A percentile compares a stretch with the other conserved stretches of the same genome.
These are phyloP conservation scores for Aphelinus atriplicis DNA, from an alignment of 1,140 invertebrate species.

Conservation along the genomic window DNA sequence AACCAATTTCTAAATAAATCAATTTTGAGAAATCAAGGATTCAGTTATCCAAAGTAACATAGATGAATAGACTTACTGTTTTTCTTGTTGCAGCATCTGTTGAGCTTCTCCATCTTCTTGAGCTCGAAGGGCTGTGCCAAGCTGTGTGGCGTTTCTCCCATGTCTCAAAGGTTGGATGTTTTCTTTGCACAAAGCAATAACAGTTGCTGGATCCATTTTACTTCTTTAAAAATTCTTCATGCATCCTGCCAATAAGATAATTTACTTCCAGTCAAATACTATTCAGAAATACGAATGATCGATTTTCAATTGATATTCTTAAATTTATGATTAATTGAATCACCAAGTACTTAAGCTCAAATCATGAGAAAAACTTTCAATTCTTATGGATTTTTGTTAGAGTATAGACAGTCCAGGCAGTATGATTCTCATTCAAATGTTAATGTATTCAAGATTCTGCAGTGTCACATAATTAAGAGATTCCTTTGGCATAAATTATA, in stretches of 20 bases:
- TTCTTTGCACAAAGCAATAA: slow-evolving; percentile 80
- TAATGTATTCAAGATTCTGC: too few relatives aligned
- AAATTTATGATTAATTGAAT: not conserved
- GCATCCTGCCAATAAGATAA: slow-evolving; percentile 37
- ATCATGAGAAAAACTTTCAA: too few relatives aligned
- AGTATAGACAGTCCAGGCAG: too few relatives aligned
- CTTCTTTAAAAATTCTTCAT: slow-evolving; percentile 45
- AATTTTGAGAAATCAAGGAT: not conserved
- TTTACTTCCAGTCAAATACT: not conserved
- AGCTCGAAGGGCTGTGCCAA: slow-evolving; percentile 79
- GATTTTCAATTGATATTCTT: not conserved
- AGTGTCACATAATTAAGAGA: too few relatives aligned
- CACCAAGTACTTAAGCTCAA: too few relatives aligned
- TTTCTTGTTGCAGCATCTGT: slow-evolving; percentile 67
- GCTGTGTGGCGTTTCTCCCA: slow-evolving; percentile 79
- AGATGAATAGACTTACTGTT: slow-evolving; percentile 61
- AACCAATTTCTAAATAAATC: not conserved
- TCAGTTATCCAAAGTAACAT: too few relatives aligned
- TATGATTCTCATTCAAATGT: too few relatives aligned
- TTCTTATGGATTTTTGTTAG: too few relatives aligned
- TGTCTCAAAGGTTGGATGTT: slow-evolving; percentile 90
- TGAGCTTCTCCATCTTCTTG: slow-evolving; percentile 73
- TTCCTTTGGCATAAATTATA: too few relatives aligned
- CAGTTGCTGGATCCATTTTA: slow-evolving; percentile 62
- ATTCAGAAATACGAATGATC: not conserved